Evolutionary conservation across 64 coral and sea anemone species (phyloP).

Genomic region (Montipora capricornis): DNA sequence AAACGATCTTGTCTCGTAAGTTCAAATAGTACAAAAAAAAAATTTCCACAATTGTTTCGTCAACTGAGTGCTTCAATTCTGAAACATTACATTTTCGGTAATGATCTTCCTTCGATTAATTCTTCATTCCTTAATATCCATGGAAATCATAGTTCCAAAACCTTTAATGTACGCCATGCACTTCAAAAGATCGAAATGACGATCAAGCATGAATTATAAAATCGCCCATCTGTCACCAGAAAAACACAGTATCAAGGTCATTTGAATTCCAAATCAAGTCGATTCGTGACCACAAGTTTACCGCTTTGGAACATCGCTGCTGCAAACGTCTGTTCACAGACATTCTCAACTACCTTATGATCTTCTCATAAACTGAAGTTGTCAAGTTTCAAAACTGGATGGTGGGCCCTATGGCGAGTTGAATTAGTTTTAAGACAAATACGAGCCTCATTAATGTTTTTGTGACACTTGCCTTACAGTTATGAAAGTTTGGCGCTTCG

Average conservation of each 20-base stretch:
- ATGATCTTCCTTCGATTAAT: not conserved
- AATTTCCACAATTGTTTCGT: too few species aligned
- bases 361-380: not conserved
- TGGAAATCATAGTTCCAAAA: too few species aligned
- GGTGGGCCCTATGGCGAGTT: not conserved
- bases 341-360: not conserved
- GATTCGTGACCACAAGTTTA: conserved; percentile 17
- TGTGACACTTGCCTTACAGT: not conserved
- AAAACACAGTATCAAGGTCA: not conserved
- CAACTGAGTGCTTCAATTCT: too few species aligned
- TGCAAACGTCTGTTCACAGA: not conserved
- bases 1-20: not conserved
- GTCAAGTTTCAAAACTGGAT: not conserved
- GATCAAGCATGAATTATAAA: not conserved
- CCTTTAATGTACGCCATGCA: too few species aligned
- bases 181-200: not conserved
- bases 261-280: conserved; percentile 33
- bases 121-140: not conserved
- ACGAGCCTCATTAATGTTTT: not conserved
- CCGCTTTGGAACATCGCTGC: not conserved
- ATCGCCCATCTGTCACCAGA: conserved; percentile 4
- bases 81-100: too few species aligned
- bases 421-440: not conserved
- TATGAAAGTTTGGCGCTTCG: not conserved
- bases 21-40: not conserved